Evolutionary conservation across 2,113 vertebrate genomes (phyloP).

Genomic region (Microtus pennsylvanicus): DNA sequence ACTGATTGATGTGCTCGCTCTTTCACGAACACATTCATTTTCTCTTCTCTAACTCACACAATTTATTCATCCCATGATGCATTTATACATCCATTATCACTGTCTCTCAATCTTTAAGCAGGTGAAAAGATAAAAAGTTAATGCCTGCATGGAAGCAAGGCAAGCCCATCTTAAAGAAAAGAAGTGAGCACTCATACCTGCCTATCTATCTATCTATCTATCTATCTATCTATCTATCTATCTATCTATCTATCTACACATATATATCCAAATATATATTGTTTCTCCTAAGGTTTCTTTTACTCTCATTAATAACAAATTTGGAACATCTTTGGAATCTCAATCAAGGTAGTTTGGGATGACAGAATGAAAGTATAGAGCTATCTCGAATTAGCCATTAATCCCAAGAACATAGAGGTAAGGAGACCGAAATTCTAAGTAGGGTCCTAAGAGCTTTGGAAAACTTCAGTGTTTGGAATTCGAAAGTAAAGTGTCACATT

Average conservation of each 20-base stretch:
- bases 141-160: constrained; percentile 48
- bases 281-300: constrained; percentile 55
- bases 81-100: constrained; percentile 73
- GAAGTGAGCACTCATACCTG: neutral
- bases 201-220: no score
- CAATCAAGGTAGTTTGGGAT: constrained; percentile 49
- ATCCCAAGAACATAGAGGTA: neutral
- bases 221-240: no score
- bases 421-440: constrained; percentile 14
- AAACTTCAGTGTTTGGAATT: constrained; percentile 40
- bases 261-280: neutral
- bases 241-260: no score
- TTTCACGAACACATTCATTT: constrained; percentile 79
- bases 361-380: neutral
- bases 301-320: constrained; percentile 46
- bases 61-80: constrained; percentile 80
- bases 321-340: constrained; percentile 54
- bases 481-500: constrained; percentile 10
- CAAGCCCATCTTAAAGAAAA: constrained; percentile 57
- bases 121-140: constrained; percentile 77
- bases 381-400: constrained; percentile 41
- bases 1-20: constrained; percentile 78
- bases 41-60: constrained; percentile 75
- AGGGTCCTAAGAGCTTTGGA: neutral
- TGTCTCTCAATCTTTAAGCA: constrained; percentile 78